Conservation (phyloP, 2,113 vertebrate species). For the Ctenodactylus gundi region DNA sequence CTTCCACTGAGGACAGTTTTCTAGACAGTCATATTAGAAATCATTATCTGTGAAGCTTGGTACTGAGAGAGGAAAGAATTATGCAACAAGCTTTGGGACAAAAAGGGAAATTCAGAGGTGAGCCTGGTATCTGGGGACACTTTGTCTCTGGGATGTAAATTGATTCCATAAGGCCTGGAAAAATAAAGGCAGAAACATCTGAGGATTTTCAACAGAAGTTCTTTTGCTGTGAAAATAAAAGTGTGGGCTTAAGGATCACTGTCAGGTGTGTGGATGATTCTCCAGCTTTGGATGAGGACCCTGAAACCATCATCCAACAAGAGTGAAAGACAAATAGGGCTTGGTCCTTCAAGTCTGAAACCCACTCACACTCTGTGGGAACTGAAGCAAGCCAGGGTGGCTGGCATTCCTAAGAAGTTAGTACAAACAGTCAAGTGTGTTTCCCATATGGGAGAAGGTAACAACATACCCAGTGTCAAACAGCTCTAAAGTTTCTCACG, state of each 20-base stretch:
- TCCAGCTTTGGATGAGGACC: not conserved
- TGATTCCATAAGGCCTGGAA: not conserved
- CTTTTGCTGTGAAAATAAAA: not conserved
- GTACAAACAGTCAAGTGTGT: not conserved
- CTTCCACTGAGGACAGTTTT: not conserved
- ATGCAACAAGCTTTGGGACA: not conserved
- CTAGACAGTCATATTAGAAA: constrained; percentile 1
- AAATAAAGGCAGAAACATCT: not conserved
- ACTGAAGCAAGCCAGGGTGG: not conserved
- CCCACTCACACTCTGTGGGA: not conserved
- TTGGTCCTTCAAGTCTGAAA: not conserved
- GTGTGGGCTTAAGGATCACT: not conserved
- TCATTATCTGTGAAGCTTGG: not conserved
- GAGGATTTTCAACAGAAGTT: not conserved
- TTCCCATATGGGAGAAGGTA: not conserved
- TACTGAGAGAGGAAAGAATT: not conserved
- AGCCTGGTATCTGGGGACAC: not conserved
- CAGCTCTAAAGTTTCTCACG: not conserved
- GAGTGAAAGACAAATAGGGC: not conserved
- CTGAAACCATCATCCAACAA: not conserved
- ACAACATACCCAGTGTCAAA: not conserved
- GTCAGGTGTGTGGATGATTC: no score
- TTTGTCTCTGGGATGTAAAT: not conserved
- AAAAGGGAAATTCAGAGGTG: not conserved
- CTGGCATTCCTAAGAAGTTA: not conserved